Percentiles rank a stretch among this genome's conserved stretches.
These are phyloP conservation scores for Opisthocomus hoazin DNA, from an alignment of 2,113 vertebrate species.

Conservation along the genomic window DNA sequence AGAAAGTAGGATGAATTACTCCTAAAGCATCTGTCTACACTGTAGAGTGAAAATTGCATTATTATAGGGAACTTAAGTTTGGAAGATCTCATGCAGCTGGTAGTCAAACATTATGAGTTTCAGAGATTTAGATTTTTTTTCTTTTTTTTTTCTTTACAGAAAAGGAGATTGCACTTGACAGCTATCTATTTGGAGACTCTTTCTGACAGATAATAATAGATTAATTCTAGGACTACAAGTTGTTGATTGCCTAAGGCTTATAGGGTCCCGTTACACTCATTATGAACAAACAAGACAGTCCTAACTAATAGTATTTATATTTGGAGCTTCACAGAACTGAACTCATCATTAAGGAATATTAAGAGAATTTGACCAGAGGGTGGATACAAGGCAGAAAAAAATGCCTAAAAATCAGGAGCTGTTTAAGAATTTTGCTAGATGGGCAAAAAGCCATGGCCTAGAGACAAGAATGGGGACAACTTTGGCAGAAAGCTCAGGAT, in stretches of 20 bases:
- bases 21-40: neutral
- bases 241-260: neutral
- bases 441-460: neutral
- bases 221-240: neutral
- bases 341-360: neutral
- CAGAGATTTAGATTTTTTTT: neutral
- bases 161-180: neutral
- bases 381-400: neutral
- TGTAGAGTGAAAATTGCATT: neutral
- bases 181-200: neutral
- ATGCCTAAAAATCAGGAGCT: neutral
- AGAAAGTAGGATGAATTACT: neutral
- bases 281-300: neutral
- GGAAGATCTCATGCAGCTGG: neutral
- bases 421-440: conserved; percentile 1
- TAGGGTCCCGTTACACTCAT: neutral
- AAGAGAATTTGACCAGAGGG: neutral
- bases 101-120: neutral
- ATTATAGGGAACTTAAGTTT: neutral
- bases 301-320: neutral
- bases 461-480: neutral
- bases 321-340: neutral
- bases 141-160: neutral
- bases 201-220: neutral
- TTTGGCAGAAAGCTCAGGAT: neutral